phyloP scores from a whole-genome alignment of 2,113 vertebrate genomes.

The Pelobates fuscus region DNA sequence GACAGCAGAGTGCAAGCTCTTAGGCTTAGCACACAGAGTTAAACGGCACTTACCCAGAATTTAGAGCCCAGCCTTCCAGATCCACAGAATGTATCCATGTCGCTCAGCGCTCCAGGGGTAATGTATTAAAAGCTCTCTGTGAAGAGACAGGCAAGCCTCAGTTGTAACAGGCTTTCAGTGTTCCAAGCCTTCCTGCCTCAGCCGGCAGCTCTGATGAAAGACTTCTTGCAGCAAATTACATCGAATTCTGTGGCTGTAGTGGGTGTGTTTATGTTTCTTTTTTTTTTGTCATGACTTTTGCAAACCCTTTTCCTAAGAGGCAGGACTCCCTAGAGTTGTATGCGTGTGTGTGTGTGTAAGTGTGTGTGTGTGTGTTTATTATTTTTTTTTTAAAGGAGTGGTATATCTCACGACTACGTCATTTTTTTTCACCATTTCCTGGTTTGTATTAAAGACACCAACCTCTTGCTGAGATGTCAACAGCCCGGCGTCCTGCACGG shows the following conservation, averaged over 20 bases:
- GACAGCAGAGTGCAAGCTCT: too few relatives aligned
- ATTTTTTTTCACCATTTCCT: slow-evolving; percentile 19
- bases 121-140: neutral
- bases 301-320: neutral
- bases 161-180: too few relatives aligned
- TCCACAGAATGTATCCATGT: slow-evolving; percentile 27
- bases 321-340: neutral
- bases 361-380: too few relatives aligned
- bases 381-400: too few relatives aligned
- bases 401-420: slow-evolving; percentile 6
- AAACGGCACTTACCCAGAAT: slow-evolving; percentile 24
- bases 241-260: neutral
- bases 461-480: too few relatives aligned
- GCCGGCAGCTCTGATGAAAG: neutral
- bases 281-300: slow-evolving; percentile 7
- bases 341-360: too few relatives aligned
- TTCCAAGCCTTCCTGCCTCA: neutral
- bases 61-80: slow-evolving; percentile 5
- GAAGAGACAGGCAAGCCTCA: too few relatives aligned
- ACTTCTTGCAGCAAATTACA: neutral
- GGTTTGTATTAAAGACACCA: neutral
- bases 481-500: too few relatives aligned
- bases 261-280: neutral
- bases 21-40: too few relatives aligned
- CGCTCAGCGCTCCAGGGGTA: neutral